Base-by-base conservation (phyloP, 2,888 invertebrate genomes). In the Dolichomitus sp. region DNA sequence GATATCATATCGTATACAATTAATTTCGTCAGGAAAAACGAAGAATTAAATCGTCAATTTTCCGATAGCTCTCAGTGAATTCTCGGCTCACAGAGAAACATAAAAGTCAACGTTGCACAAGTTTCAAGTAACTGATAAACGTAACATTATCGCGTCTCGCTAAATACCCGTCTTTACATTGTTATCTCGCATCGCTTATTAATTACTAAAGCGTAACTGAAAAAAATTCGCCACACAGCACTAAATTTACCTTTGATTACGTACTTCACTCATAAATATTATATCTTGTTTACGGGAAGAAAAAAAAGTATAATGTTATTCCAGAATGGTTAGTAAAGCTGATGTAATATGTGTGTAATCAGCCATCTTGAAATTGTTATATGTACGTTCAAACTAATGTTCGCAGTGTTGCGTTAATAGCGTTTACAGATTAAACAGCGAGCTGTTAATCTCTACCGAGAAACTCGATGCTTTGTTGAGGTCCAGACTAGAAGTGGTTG, bases 341-440 rank as follows among this genome's bases (percentile, higher is more conserved):
- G 75, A 75, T 72, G 75, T 57, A 69, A 78, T 63, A 59, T 69
- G 68, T 48, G 23, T 48, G 23, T 37, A 50, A 77, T 19, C 74
- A 42, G 78, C 81, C 78, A 78, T 65, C 69, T 81, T 78, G 68
- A 83, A 76, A 69, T 66, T 59, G 33, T 52, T 70, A 30, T 9
- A 42, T 70, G 30, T 12, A 23, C 42, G n/a, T 81, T 73, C 40
- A 61, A 74, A 69, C 48, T n/a, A 9, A 73, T 74, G 59, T 80
- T 63, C 59, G 57, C 75, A 37, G 12, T 37, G 23, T 9, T 30
- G 14, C 4, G 11, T 33, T 45, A 48, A 12, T 30, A 57, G n/a
- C 37, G 52, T 40, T 40, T 12, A 27, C 12, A 9, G 23, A 42
- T 33, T n/a, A 68, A 30, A 76, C 40, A 40, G 50, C 52, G 33